Percentiles rank a stretch among this genome's conserved stretches.
Conservation (phyloP, 30 jellyfish, hydroid and myxozoan species). For the Mastigias papua region DNA sequence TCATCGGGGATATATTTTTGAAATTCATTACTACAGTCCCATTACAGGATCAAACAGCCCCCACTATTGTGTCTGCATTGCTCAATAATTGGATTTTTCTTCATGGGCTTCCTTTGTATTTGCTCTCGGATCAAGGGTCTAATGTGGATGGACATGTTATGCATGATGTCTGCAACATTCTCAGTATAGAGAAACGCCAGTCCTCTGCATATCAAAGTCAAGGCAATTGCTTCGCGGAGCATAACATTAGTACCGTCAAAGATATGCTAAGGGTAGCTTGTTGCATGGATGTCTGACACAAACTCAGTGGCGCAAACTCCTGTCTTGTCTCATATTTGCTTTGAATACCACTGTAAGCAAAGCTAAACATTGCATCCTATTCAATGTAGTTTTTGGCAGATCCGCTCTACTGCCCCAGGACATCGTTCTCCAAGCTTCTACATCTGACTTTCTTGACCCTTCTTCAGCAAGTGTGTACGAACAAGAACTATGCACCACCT, state of each 20-base stretch:
- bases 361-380: not conserved
- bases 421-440: not conserved
- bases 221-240: constrained; percentile 2
- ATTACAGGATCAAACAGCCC: constrained; percentile 17
- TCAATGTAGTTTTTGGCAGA: constrained; percentile 4
- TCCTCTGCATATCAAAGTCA: constrained; percentile 20
- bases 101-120: constrained; percentile 6
- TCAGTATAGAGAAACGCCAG: not conserved
- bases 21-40: constrained; percentile 2
- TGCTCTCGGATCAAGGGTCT: constrained; percentile 35
- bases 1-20: constrained; percentile 17
- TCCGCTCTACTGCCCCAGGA: not conserved
- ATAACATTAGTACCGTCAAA: not conserved
- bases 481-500: not conserved
- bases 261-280: not conserved
- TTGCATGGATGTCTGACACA: not conserved
- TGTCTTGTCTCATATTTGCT: not conserved
- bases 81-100: constrained; percentile 7
- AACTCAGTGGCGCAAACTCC: not conserved
- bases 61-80: constrained; percentile 20
- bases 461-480: not conserved
- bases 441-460: not conserved
- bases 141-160: constrained; percentile 30
- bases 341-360: not conserved
- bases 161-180: not conserved